Percentiles rank a stretch among this genome's conserved stretches.
Evolutionary conservation across 2,888 invertebrate genomes (phyloP).

Genomic region (Chrysolina haemoptera): DNA sequence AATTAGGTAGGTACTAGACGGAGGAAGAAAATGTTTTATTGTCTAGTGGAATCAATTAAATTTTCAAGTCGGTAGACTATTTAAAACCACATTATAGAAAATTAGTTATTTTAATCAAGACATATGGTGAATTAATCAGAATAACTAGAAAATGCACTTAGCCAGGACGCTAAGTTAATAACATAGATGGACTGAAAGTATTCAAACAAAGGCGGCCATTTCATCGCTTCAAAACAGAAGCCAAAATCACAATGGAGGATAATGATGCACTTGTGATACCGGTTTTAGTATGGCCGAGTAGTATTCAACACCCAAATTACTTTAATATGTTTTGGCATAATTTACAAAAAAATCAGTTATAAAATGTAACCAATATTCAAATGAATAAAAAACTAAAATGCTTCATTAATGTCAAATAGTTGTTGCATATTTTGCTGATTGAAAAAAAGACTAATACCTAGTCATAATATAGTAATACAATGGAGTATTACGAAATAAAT

Average conservation of each 20-base stretch:
- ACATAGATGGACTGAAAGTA: neutral
- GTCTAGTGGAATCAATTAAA: too few species aligned
- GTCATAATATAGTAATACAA: too few species aligned
- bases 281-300: neutral
- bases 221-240: neutral
- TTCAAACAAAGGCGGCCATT: neutral
- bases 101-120: neutral
- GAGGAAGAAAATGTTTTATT: too few species aligned
- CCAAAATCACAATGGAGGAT: neutral
- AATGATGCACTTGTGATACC: neutral
- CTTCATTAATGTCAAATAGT: too few species aligned
- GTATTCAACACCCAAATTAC: neutral
- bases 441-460: too few species aligned
- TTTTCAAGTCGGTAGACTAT: neutral
- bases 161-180: neutral
- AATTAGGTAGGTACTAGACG: too few species aligned
- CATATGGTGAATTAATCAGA: neutral
- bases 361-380: too few species aligned
- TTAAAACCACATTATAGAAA: neutral
- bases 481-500: too few species aligned
- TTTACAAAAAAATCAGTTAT: too few species aligned
- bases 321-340: too few species aligned
- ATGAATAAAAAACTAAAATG: too few species aligned
- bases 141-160: neutral
- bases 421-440: too few species aligned